Evolutionary conservation across 2,113 vertebrate genomes (phyloP).

Genomic region (Laterallus jamaicensis): DNA sequence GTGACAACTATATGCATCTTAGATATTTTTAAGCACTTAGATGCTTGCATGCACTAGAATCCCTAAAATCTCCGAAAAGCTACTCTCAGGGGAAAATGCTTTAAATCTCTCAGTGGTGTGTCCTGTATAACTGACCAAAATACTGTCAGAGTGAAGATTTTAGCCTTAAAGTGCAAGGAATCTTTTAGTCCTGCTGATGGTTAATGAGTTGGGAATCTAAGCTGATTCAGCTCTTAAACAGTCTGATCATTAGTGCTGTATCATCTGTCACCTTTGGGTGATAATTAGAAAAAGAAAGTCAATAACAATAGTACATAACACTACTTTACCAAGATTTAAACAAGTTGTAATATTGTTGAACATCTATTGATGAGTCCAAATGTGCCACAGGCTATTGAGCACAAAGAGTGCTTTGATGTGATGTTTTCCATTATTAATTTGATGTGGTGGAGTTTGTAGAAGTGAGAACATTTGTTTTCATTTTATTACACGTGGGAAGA

Average conservation of each 20-base stretch:
- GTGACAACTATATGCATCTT: background rate
- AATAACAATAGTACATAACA: slow-evolving; percentile 82
- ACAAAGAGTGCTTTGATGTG: slow-evolving; percentile 71
- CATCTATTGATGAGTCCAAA: slow-evolving; percentile 81
- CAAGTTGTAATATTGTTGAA: slow-evolving; percentile 82
- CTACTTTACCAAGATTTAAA: slow-evolving; percentile 82
- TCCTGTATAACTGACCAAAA: background rate
- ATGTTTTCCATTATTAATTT: slow-evolving; percentile 81
- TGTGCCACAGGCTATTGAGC: slow-evolving; percentile 80
- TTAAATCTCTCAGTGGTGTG: background rate
- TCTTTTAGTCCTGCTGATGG: slow-evolving; percentile 42
- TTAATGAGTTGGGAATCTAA: slow-evolving; percentile 70
- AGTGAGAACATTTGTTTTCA: slow-evolving; percentile 68
- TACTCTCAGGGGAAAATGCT: background rate
- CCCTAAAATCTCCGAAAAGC: background rate
- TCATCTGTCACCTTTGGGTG: slow-evolving; percentile 84
- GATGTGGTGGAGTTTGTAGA: slow-evolving; percentile 71
- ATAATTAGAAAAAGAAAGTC: slow-evolving; percentile 84
- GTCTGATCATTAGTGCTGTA: slow-evolving; percentile 76
- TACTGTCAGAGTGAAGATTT: background rate
- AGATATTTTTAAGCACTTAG: background rate
- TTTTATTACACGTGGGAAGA: slow-evolving; percentile 55
- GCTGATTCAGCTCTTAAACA: slow-evolving; percentile 71
- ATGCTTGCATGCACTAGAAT: background rate
- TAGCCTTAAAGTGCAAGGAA: slow-evolving; percentile 19